Percentiles rank a stretch among this genome's conserved stretches.
Conservation (phyloP, 2,888 invertebrate species). For the Phrixothrix hirtus region DNA sequence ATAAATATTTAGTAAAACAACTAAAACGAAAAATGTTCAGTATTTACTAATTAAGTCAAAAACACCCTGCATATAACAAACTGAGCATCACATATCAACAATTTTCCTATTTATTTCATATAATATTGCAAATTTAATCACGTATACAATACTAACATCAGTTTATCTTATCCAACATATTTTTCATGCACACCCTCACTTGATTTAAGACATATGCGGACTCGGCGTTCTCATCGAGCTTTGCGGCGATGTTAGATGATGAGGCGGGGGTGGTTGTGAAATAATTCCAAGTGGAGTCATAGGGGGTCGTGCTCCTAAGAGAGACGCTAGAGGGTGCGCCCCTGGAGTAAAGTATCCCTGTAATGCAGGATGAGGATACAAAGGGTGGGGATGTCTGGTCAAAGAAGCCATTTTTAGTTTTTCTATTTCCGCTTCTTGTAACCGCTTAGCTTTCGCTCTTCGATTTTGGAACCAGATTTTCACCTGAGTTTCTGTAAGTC, state of each 20-base stretch:
- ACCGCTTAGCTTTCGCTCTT: conserved; percentile 92
- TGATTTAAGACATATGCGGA: conserved; percentile 51
- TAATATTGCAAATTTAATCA: conserved; percentile 30
- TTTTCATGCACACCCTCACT: conserved; percentile 19
- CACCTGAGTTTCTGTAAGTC: conserved; percentile 92
- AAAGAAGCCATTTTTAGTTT: conserved; percentile 84
- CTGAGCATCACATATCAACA: conserved; percentile 20
- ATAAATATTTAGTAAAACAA: too few relatives aligned
- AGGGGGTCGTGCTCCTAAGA: conserved; percentile 55
- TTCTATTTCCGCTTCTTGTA: conserved; percentile 95
- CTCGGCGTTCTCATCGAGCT: conserved; percentile 51
- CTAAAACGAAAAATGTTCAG: too few relatives aligned
- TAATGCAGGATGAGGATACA: conserved; percentile 64
- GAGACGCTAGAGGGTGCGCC: conserved; percentile 61
- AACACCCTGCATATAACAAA: conserved; percentile 5
- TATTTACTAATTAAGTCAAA: background rate
- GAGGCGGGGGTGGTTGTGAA: conserved; percentile 55
- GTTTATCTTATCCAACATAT: conserved; percentile 8
- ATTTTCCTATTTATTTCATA: conserved; percentile 21
- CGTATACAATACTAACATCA: conserved; percentile 27
- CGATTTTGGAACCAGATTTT: conserved; percentile 77
- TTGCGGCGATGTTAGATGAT: conserved; percentile 56
- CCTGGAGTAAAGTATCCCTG: conserved; percentile 68
- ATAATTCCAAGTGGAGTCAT: conserved; percentile 56
- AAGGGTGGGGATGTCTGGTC: conserved; percentile 63